Percentiles rank a stretch among this genome's conserved stretches.
Conservation (phyloP, 2,797 vertebrate genomes). For the Varecia variegata region DNA sequence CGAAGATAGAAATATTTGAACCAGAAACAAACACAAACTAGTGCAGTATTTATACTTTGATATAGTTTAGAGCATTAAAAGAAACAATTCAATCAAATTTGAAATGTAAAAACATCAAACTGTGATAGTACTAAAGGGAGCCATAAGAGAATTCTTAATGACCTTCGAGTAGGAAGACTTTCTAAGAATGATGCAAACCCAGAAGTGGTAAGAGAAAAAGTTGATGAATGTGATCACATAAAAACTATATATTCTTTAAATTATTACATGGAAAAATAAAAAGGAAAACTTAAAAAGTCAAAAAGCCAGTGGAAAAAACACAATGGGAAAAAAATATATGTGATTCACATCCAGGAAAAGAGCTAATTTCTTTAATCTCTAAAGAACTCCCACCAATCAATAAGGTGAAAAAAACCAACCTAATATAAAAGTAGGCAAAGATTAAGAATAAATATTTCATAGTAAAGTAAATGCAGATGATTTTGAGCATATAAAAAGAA, state of each 20-base stretch:
- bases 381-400: neutral
- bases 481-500: constrained; percentile 23
- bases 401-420: neutral
- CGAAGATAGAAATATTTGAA: constrained; percentile 13
- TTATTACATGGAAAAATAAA: neutral
- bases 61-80: neutral
- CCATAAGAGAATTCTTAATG: neutral
- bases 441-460: neutral
- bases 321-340: neutral
- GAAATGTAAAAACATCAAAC: neutral
- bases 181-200: neutral
- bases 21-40: neutral
- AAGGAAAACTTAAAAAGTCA: neutral
- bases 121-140: neutral
- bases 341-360: neutral
- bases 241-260: neutral
- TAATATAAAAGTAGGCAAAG: neutral
- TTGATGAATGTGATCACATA: neutral
- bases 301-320: neutral
- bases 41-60: neutral
- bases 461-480: neutral
- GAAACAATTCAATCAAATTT: neutral
- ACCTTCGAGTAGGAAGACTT: neutral
- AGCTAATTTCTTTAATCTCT: neutral
- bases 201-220: constrained; percentile 5